Conservation (phyloP, 2,888 invertebrate species). For the Steinernema hermaphroditum region DNA sequence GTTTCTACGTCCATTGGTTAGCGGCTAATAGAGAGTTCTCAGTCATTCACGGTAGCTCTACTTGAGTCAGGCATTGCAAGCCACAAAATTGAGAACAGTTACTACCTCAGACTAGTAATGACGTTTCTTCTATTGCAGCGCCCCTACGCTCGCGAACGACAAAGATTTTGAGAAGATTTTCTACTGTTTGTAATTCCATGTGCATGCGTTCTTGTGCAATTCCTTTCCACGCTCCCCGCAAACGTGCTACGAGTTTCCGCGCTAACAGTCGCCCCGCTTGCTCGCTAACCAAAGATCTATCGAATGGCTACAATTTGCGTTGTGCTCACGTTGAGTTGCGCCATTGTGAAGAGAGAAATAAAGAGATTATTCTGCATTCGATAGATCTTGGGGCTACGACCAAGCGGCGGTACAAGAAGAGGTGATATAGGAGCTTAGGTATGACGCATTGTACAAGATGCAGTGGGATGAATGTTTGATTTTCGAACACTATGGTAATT, state of each 20-base stretch:
- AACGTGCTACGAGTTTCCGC: background rate
- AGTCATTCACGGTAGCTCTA: too few species aligned
- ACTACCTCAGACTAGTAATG: too few species aligned
- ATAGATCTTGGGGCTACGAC: background rate
- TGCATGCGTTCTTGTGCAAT: constrained; percentile 7
- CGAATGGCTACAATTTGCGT: constrained; percentile 15
- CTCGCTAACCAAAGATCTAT: constrained; percentile 17
- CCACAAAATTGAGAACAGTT: too few species aligned
- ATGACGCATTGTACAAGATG: too few species aligned
- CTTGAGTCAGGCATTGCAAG: too few species aligned
- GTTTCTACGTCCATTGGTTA: too few species aligned
- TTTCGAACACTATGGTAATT: too few species aligned
- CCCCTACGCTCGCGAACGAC: background rate
- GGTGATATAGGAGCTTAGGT: too few species aligned
- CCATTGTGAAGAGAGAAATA: background rate
- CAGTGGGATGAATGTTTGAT: too few species aligned
- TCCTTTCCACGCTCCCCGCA: background rate
- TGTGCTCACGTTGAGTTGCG: background rate
- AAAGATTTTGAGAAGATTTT: background rate
- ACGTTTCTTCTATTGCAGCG: background rate
- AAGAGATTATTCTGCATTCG: constrained; percentile 2
- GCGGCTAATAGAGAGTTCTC: too few species aligned
- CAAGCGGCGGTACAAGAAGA: too few species aligned
- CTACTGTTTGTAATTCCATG: background rate
- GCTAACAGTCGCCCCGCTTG: constrained; percentile 12